phyloP scores from a whole-genome alignment of 2,113 vertebrate genomes.

The Macheiramphus alcinus region DNA sequence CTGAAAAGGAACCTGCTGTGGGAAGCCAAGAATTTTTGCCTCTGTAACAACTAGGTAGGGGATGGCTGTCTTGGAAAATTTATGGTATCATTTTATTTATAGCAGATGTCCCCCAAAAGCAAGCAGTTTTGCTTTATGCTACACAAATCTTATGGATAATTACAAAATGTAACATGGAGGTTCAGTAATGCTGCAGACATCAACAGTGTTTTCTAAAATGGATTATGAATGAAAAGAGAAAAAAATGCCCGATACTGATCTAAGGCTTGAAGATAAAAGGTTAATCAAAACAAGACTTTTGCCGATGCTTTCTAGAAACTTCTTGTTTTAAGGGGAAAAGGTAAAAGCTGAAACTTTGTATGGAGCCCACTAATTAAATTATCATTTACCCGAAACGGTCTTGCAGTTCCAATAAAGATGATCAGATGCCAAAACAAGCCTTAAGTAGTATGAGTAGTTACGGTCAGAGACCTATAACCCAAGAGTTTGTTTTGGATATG shows the following conservation, averaged over 20 bases:
- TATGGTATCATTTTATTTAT: conserved; percentile 71
- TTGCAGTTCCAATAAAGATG: conserved; percentile 28
- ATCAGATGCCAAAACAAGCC: conserved; percentile 35
- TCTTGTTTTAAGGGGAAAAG: conserved; percentile 66
- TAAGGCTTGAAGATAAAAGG: conserved; percentile 65
- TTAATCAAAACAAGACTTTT: conserved; percentile 74
- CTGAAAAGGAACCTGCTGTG: conserved; percentile 29
- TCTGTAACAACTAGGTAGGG: conserved; percentile 1
- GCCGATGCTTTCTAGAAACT: conserved; percentile 53
- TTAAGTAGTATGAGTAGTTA: background rate
- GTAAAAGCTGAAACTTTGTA: conserved; percentile 67
- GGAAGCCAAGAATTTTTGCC: conserved; percentile 32
- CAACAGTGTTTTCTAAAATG: conserved; percentile 60
- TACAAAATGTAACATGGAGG: conserved; percentile 45
- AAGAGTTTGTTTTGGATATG: background rate
- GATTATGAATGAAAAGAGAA: conserved; percentile 33
- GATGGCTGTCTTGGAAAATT: conserved; percentile 61
- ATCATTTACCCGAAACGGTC: conserved; percentile 21
- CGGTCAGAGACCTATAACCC: background rate
- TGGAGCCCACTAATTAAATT: conserved; percentile 64
- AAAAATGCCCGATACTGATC: conserved; percentile 63
- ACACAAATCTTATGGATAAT: conserved; percentile 65
- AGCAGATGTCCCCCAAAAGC: conserved; percentile 72
- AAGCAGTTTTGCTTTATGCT: conserved; percentile 65
- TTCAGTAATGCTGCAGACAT: conserved; percentile 43